These are phyloP conservation scores for Drosophila mulleri DNA, from an alignment of 2,888 invertebrate genomes.

Conservation along the genomic window DNA sequence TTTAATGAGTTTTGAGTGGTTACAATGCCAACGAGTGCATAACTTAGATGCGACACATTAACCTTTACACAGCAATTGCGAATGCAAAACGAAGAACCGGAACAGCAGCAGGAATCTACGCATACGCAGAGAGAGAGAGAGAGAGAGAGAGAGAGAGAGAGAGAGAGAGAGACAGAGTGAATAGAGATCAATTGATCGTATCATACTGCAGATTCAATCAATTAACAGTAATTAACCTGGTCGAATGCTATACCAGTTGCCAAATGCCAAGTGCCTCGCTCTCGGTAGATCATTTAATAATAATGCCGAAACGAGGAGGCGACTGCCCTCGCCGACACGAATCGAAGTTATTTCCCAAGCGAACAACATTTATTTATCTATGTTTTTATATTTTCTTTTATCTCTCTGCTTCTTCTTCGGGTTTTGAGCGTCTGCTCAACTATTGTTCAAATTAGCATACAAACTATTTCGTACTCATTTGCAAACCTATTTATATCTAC, in stretches of 20 bases:
- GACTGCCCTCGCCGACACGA: slow-evolving; percentile 13
- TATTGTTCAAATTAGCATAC: slow-evolving; percentile 1
- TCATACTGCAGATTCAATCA: slow-evolving; percentile 42
- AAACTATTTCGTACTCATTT: slow-evolving; percentile 1
- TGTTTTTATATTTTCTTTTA: slow-evolving; percentile 11
- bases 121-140: slow-evolving; percentile 23
- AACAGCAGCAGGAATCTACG: slow-evolving; percentile 53
- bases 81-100: slow-evolving; percentile 41
- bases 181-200: slow-evolving; percentile 12
- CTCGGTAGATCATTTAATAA: slow-evolving; percentile 49
- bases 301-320: slow-evolving; percentile 14
- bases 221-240: slow-evolving; percentile 53
- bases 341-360: slow-evolving; percentile 36
- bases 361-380: slow-evolving; percentile 32
- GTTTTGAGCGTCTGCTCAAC: background rate
- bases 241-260: slow-evolving; percentile 52
- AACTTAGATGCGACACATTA: slow-evolving; percentile 73
- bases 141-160: background rate
- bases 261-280: slow-evolving; percentile 50
- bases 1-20: slow-evolving; percentile 48
- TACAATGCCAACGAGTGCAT: slow-evolving; percentile 71
- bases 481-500: background rate
- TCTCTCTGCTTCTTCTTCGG: background rate
- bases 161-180: background rate
- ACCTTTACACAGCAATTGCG: slow-evolving; percentile 53